Evolutionary conservation across 1,140 invertebrate genomes (phyloP).

Genomic region (Aleiodes sp.): DNA sequence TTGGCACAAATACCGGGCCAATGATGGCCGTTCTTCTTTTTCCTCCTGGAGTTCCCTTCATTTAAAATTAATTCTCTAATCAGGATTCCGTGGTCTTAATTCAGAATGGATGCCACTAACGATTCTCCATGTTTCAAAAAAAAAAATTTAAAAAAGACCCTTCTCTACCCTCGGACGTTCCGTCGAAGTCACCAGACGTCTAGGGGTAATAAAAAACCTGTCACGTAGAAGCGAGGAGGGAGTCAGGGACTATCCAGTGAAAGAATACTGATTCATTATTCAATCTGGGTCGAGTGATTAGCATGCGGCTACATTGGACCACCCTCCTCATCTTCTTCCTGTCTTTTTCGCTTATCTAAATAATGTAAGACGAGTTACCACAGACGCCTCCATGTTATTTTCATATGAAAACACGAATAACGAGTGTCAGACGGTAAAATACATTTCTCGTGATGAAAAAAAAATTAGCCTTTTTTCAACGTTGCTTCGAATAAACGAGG

Average conservation of each 20-base stretch:
- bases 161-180: neutral
- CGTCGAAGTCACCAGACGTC: slow-evolving; percentile 13
- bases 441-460: too few species aligned
- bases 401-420: neutral
- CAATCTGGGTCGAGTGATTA: slow-evolving; percentile 67
- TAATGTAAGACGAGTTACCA: slow-evolving; percentile 13
- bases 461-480: too few species aligned
- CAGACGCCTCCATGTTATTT: slow-evolving; percentile 8
- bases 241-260: slow-evolving; percentile 45
- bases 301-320: slow-evolving; percentile 58
- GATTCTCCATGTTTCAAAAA: neutral
- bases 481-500: too few species aligned
- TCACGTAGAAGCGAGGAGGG: slow-evolving; percentile 15
- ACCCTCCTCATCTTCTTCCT: slow-evolving; percentile 5
- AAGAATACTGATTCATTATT: slow-evolving; percentile 68
- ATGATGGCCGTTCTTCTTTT: too few species aligned
- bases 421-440: neutral
- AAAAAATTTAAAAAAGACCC: too few species aligned
- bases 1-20: too few species aligned
- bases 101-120: neutral
- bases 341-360: slow-evolving; percentile 23
- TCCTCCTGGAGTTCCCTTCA: too few species aligned
- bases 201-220: slow-evolving; percentile 17
- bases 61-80: neutral
- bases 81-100: neutral